Evolutionary conservation across 1,140 invertebrate species (phyloP).

Genomic region (Magallana ariakensis): DNA sequence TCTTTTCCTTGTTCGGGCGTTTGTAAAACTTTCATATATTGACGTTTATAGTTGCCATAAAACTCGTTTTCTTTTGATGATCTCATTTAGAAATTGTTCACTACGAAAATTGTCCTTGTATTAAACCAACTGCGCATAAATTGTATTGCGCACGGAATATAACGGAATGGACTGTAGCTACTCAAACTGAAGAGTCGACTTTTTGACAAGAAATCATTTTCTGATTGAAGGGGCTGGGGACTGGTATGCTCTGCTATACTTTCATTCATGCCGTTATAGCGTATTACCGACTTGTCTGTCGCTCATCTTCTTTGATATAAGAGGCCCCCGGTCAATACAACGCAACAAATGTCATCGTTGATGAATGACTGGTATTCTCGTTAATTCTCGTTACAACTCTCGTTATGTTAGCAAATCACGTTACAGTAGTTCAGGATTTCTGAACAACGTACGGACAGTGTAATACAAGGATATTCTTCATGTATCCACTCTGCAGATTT

Average conservation of each 20-base stretch:
- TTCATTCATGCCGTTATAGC: neutral
- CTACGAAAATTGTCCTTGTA: neutral
- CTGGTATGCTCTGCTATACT: neutral
- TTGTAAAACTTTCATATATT: neutral
- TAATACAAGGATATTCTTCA: too few species aligned
- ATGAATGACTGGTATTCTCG: slow-evolving; percentile 21
- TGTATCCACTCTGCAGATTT: too few species aligned
- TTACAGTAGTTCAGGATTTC: neutral
- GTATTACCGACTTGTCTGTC: slow-evolving; percentile 2
- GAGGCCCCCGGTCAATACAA: neutral
- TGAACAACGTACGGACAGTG: too few species aligned
- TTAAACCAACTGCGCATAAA: neutral
- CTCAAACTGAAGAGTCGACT: neutral
- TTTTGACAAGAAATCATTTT: neutral
- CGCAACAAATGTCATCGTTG: slow-evolving; percentile 13
- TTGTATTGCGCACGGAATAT: neutral
- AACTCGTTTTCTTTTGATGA: neutral
- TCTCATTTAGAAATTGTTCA: neutral
- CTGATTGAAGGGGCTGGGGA: neutral
- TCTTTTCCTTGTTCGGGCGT: slow-evolving; percentile 13
- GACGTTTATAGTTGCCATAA: slow-evolving; percentile 9
- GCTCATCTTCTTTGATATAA: neutral
- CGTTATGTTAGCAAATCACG: slow-evolving; percentile 27
- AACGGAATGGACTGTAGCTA: neutral
- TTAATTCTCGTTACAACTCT: slow-evolving; percentile 27